phyloP scores from a whole-genome alignment of 2,113 vertebrate species.

The Phodopus roborovskii region DNA sequence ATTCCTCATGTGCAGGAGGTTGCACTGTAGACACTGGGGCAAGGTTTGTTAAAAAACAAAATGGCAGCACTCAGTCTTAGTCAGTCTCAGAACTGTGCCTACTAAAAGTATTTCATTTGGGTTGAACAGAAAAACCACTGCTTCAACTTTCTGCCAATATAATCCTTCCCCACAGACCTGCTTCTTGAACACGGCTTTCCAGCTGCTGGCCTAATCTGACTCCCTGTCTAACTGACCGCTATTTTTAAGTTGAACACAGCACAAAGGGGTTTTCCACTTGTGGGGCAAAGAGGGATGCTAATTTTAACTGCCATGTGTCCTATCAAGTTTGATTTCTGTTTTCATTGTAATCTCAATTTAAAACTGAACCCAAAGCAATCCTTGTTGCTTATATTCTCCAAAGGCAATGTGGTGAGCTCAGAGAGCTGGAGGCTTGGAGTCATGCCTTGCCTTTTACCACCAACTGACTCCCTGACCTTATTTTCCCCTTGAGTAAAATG shows the following conservation, averaged over 20 bases:
- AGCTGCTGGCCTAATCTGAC: background rate
- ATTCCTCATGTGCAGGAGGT: background rate
- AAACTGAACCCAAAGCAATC: conserved; percentile 45
- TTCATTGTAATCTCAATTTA: conserved; percentile 51
- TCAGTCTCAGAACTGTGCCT: background rate
- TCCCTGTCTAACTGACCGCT: background rate
- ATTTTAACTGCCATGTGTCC: conserved; percentile 37
- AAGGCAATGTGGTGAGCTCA: background rate
- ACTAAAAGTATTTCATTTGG: background rate
- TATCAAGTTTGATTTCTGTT: conserved; percentile 6
- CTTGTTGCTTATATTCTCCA: background rate
- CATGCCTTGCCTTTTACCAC: background rate
- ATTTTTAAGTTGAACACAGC: background rate
- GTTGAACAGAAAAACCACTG: background rate
- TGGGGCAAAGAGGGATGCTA: background rate
- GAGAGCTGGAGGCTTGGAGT: background rate
- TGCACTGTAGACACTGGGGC: background rate
- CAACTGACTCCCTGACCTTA: conserved; percentile 30
- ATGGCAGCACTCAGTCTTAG: background rate
- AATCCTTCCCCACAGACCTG: background rate
- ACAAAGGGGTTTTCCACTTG: background rate
- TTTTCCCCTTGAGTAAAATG: conserved; percentile 19
- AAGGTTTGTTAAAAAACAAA: background rate
- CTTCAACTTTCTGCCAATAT: background rate
- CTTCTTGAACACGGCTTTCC: background rate